Percentiles rank a stretch among this genome's conserved stretches.
Conservation (phyloP, 2,888 invertebrate species). For the Cheilosia variabilis region DNA sequence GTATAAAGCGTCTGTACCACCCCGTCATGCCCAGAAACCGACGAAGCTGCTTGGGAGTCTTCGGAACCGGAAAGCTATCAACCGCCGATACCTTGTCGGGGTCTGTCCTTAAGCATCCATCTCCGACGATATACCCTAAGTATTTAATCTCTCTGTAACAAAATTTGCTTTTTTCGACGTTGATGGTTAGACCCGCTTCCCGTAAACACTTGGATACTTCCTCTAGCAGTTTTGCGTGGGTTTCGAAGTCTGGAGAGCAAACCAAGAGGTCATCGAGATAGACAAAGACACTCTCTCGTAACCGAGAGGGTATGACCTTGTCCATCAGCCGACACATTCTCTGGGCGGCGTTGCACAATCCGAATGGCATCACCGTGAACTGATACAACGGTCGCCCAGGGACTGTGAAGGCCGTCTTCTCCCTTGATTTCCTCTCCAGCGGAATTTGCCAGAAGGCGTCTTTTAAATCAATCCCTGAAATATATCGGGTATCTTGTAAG, state of each 20-base stretch:
- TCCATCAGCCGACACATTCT: conserved; percentile 37
- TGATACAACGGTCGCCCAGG: too few species aligned
- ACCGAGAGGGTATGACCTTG: conserved; percentile 23
- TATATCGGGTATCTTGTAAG: too few species aligned
- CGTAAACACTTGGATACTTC: background rate
- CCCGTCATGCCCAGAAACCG: background rate
- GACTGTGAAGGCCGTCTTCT: background rate
- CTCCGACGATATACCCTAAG: conserved; percentile 10
- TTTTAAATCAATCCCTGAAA: too few species aligned
- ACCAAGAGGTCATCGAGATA: conserved; percentile 18
- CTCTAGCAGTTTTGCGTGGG: background rate
- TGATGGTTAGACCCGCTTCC: background rate
- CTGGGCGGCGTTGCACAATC: conserved; percentile 17
- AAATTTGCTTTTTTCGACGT: background rate
- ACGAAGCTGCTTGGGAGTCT: background rate
- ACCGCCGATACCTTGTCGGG: background rate
- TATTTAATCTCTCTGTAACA: conserved; percentile 15
- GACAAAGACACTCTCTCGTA: conserved; percentile 21
- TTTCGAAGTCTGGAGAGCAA: background rate
- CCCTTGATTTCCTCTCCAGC: too few species aligned
- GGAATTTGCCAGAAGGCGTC: too few species aligned
- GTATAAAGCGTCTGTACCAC: background rate
- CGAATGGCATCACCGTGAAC: background rate
- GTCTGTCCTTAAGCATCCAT: background rate
- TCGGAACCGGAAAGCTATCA: background rate